These are phyloP conservation scores for Pycnonotus jocosus DNA, from an alignment of 2,113 vertebrate genomes.

Conservation along the genomic window DNA sequence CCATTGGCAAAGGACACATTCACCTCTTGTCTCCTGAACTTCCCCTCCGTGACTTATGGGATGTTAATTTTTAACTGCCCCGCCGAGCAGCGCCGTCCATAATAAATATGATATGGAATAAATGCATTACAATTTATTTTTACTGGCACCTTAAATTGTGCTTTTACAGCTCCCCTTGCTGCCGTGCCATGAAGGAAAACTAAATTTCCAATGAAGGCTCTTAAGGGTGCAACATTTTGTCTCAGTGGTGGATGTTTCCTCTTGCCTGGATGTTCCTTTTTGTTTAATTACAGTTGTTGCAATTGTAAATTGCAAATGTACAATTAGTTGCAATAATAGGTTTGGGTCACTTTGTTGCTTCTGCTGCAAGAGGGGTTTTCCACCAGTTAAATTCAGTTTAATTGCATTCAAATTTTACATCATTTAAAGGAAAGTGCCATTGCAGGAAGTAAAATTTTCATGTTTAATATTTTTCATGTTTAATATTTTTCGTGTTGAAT, in stretches of 20 bases:
- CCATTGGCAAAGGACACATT: slow-evolving; percentile 11
- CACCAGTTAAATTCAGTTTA: neutral
- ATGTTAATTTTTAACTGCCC: slow-evolving; percentile 50
- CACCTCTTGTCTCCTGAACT: slow-evolving; percentile 26
- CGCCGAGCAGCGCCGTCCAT: slow-evolving; percentile 23
- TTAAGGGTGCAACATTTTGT: slow-evolving; percentile 19
- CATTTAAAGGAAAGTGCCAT: neutral
- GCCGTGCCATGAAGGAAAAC: neutral
- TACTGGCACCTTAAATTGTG: slow-evolving; percentile 21
- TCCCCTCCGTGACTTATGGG: slow-evolving; percentile 1
- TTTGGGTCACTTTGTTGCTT: neutral
- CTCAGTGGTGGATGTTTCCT: neutral
- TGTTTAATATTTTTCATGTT: too few species aligned
- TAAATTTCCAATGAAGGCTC: neutral
- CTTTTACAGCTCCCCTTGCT: slow-evolving; percentile 24
- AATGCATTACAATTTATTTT: slow-evolving; percentile 41
- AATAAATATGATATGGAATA: slow-evolving; percentile 54
- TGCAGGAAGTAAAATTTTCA: neutral
- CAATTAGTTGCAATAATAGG: neutral
- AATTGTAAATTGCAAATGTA: too few species aligned
- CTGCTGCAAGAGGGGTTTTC: neutral
- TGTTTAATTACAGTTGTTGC: slow-evolving; percentile 27
- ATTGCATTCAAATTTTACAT: neutral
- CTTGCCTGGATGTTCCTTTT: neutral
- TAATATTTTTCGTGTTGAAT: neutral